Evolutionary conservation across 2,797 vertebrate species (phyloP).

Genomic region (Urocyon cinereoargenteus): DNA sequence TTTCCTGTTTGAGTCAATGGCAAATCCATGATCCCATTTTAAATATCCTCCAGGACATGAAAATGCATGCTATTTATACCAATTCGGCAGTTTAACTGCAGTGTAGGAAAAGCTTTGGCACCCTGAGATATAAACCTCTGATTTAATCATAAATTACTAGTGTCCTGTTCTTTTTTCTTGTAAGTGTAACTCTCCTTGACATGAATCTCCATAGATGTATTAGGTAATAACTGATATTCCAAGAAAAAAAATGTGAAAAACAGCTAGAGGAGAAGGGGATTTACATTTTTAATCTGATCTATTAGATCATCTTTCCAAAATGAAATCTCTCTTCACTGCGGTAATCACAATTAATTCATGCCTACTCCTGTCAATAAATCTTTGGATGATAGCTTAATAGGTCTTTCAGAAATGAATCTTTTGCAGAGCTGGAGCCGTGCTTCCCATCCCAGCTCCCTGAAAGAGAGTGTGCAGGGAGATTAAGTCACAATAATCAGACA

Average conservation of each 20-base stretch:
- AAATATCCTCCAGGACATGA: constrained; percentile 37
- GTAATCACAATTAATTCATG: constrained; percentile 62
- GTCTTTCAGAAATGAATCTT: constrained; percentile 60
- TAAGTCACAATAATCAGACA: background rate
- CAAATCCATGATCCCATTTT: constrained; percentile 49
- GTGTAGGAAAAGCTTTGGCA: constrained; percentile 12
- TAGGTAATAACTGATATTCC: constrained; percentile 45
- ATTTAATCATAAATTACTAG: constrained; percentile 35
- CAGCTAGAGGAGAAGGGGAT: background rate
- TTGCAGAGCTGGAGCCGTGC: background rate
- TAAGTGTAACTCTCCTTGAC: constrained; percentile 32
- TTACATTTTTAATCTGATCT: constrained; percentile 69
- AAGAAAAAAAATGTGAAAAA: constrained; percentile 35
- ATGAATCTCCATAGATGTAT: constrained; percentile 31
- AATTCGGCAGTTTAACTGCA: background rate
- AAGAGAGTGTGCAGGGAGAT: background rate
- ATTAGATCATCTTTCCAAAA: constrained; percentile 56
- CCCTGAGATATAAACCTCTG: background rate
- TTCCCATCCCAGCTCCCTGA: background rate
- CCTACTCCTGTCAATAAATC: constrained; percentile 38
- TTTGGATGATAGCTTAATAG: constrained; percentile 44
- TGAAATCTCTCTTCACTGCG: constrained; percentile 52
- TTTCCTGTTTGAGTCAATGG: constrained; percentile 2
- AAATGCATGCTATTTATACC: constrained; percentile 36
- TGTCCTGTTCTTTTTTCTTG: constrained; percentile 2